These are phyloP conservation scores for Oxyscelio sp. DNA, from an alignment of 2,888 invertebrate species.

Conservation along the genomic window DNA sequence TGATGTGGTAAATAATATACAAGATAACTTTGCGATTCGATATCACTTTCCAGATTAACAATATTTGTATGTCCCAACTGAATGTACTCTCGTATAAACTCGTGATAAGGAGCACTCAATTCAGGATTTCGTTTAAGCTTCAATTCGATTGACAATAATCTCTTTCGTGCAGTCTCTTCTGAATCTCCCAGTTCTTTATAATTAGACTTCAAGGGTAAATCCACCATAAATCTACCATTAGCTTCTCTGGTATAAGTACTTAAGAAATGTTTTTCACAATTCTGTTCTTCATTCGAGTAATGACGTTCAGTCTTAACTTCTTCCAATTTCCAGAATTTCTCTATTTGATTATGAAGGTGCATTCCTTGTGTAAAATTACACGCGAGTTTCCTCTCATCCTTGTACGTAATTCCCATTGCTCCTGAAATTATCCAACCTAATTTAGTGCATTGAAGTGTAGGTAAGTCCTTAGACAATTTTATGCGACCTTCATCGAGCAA, in stretches of 20 bases:
- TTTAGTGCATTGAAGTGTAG: constrained; percentile 38
- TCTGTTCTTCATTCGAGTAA: constrained; percentile 32
- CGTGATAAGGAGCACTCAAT: too few relatives aligned
- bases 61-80: too few relatives aligned
- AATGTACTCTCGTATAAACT: too few relatives aligned
- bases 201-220: too few relatives aligned
- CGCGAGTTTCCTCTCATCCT: background rate
- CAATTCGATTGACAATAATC: too few relatives aligned
- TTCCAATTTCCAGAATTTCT: constrained; percentile 51
- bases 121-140: too few relatives aligned
- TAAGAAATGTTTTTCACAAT: constrained; percentile 49
- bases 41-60: too few relatives aligned
- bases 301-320: constrained; percentile 8
- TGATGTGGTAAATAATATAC: too few relatives aligned
- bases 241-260: constrained; percentile 30
- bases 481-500: constrained; percentile 54
- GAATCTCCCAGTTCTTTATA: too few relatives aligned
- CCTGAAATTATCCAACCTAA: constrained; percentile 77
- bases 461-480: constrained; percentile 19
- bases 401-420: background rate
- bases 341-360: background rate
- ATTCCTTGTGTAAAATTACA: background rate
- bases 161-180: too few relatives aligned
- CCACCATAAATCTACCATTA: too few relatives aligned
- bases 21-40: too few relatives aligned